Percentiles rank a stretch among this genome's conserved stretches.
These are phyloP conservation scores for Lepidurus couesii DNA, from an alignment of 1,140 invertebrate species.

Conservation along the genomic window DNA sequence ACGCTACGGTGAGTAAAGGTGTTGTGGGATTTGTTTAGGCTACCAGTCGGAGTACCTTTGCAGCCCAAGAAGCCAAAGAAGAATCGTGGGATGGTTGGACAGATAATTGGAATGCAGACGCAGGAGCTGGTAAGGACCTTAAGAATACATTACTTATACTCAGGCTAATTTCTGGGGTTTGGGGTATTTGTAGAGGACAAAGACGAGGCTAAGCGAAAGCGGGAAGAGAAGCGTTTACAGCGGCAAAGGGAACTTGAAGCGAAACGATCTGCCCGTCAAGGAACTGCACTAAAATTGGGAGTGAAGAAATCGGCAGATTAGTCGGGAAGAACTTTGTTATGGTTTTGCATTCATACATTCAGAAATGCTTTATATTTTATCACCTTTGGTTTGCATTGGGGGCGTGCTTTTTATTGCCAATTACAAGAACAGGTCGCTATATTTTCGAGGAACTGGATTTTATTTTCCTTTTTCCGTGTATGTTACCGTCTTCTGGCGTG, in stretches of 20 bases:
- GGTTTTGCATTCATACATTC: neutral
- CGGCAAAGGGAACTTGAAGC: conserved; percentile 78
- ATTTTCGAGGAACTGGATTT: neutral
- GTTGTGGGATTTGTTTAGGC: neutral
- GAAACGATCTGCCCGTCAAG: conserved; percentile 61
- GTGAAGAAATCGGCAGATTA: conserved; percentile 56
- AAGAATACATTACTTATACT: too few relatives aligned
- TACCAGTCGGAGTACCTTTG: conserved; percentile 42
- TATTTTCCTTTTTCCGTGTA: neutral
- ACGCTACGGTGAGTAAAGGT: too few relatives aligned
- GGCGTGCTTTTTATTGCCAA: neutral
- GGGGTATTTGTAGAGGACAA: conserved; percentile 14
- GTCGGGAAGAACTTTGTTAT: neutral
- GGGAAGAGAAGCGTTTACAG: conserved; percentile 76
- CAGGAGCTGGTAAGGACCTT: neutral
- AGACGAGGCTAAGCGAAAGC: conserved; percentile 67
- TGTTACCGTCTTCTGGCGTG: neutral
- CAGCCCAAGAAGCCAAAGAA: conserved; percentile 53
- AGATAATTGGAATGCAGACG: conserved; percentile 59
- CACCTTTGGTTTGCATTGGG: neutral
- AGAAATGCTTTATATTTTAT: neutral
- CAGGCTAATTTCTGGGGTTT: neutral
- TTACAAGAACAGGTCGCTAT: neutral
- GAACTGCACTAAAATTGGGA: conserved; percentile 70
- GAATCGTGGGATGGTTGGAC: conserved; percentile 61